phyloP scores from a whole-genome alignment of 2,888 invertebrate species.

The Lagria hirta region DNA sequence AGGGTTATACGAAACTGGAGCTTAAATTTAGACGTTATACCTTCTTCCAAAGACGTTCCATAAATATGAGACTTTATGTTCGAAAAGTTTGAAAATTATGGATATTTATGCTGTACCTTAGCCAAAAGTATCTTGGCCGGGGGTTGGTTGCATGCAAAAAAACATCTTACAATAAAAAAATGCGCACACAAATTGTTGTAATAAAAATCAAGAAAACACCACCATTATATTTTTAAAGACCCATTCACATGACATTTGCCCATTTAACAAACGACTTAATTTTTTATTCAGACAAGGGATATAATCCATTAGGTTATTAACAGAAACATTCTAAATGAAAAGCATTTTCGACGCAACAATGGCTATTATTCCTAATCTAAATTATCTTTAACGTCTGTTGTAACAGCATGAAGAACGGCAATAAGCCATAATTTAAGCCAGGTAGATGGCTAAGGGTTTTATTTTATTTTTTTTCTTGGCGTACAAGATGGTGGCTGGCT shows the following conservation, averaged over 20 bases:
- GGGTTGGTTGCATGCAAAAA: too few relatives aligned
- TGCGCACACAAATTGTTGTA: slow-evolving; percentile 1
- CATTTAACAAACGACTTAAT: slow-evolving; percentile 36
- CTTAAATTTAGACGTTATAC: slow-evolving; percentile 52
- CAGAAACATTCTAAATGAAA: slow-evolving; percentile 38
- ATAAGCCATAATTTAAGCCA: slow-evolving; percentile 41
- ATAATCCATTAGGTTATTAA: slow-evolving; percentile 23
- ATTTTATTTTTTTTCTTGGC: slow-evolving; percentile 20
- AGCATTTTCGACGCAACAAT: slow-evolving; percentile 40
- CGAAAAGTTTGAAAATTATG: slow-evolving; percentile 43
- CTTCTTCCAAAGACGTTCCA: slow-evolving; percentile 39
- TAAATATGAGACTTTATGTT: slow-evolving; percentile 47
- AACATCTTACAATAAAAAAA: too few relatives aligned
- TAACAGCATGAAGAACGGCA: slow-evolving; percentile 44
- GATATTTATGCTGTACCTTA: slow-evolving; percentile 12
- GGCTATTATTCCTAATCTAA: slow-evolving; percentile 51
- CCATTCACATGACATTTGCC: slow-evolving; percentile 34
- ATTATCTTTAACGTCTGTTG: slow-evolving; percentile 47
- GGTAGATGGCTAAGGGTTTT: slow-evolving; percentile 32
- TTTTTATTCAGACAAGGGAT: slow-evolving; percentile 30
- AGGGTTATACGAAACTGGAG: slow-evolving; percentile 50
- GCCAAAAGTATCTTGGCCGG: too few relatives aligned
- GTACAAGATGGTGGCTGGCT: slow-evolving; percentile 3
- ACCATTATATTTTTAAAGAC: slow-evolving; percentile 16
- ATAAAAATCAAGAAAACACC: slow-evolving; percentile 11